Conservation (phyloP, 2,888 invertebrate species). For the Stenotaenia linearis region DNA sequence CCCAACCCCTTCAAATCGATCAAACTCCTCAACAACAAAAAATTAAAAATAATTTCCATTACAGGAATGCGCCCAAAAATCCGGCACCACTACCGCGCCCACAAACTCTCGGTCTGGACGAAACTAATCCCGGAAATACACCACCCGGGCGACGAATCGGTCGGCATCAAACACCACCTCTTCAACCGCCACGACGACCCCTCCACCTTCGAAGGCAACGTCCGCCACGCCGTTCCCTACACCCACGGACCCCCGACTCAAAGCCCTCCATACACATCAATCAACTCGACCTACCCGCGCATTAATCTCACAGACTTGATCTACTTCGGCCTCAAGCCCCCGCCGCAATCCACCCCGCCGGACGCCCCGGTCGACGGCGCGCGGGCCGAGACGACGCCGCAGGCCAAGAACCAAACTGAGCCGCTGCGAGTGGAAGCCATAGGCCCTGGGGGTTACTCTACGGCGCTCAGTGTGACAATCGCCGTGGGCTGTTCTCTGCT, state of each 20-base stretch:
- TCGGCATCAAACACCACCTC: slow-evolving; percentile 76
- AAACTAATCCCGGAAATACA: slow-evolving; percentile 82
- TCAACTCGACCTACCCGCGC: not conserved
- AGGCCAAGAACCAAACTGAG: slow-evolving; percentile 29
- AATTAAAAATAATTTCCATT: too few species aligned
- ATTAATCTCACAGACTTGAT: not conserved
- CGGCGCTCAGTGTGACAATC: slow-evolving; percentile 84
- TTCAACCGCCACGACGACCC: slow-evolving; percentile 76
- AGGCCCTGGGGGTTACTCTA: slow-evolving; percentile 58
- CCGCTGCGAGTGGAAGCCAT: slow-evolving; percentile 33
- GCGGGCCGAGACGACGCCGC: not conserved
- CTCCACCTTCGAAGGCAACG: slow-evolving; percentile 80
- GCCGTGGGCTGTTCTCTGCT: slow-evolving; percentile 89
- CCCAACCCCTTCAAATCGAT: too few species aligned
- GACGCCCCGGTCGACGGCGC: not conserved
- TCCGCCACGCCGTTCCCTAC: slow-evolving; percentile 54
- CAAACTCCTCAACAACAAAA: too few species aligned
- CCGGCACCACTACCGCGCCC: slow-evolving; percentile 89
- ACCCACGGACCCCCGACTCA: not conserved
- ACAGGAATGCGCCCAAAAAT: slow-evolving; percentile 83
- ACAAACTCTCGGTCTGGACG: slow-evolving; percentile 91
- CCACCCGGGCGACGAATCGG: slow-evolving; percentile 57
- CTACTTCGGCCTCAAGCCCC: not conserved
- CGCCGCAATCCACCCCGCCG: not conserved
- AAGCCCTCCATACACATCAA: not conserved